Evolutionary conservation across 2,888 invertebrate species (phyloP).

Genomic region (Erebia ligea): DNA sequence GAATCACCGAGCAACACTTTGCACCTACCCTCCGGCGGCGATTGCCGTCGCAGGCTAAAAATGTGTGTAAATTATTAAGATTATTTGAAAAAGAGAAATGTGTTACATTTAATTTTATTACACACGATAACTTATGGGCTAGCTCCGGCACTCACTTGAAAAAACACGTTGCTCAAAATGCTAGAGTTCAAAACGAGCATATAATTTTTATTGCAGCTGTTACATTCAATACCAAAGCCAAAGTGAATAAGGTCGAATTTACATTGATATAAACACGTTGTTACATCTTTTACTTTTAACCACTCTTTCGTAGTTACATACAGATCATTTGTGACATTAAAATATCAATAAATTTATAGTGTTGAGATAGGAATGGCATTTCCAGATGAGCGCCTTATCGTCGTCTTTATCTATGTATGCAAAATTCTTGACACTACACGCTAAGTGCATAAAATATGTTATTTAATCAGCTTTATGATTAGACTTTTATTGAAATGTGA

Average conservation of each 20-base stretch:
- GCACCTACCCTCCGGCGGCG: conserved; percentile 64
- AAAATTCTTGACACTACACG: conserved; percentile 53
- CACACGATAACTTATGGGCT: conserved; percentile 80
- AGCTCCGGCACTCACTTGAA: conserved; percentile 74
- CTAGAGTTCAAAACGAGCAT: conserved; percentile 19
- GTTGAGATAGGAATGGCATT: conserved; percentile 70
- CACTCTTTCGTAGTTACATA: conserved; percentile 68
- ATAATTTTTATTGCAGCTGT: not conserved
- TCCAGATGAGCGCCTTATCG: conserved; percentile 60
- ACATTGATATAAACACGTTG: conserved; percentile 26
- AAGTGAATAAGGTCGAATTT: conserved; percentile 42
- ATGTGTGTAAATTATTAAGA: conserved; percentile 82
- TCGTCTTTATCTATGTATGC: conserved; percentile 56
- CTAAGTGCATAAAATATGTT: conserved; percentile 43
- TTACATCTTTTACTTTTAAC: conserved; percentile 51
- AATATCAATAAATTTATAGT: conserved; percentile 82
- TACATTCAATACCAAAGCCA: conserved; percentile 33
- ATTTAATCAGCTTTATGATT: conserved; percentile 40
- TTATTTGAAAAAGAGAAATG: conserved; percentile 83
- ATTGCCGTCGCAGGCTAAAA: conserved; percentile 77
- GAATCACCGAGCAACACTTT: conserved; percentile 28
- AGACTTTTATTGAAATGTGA: conserved; percentile 30
- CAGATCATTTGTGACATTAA: conserved; percentile 82
- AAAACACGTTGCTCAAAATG: conserved; percentile 65
- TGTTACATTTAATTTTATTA: conserved; percentile 84